These are phyloP conservation scores for Lophura nycthemera DNA, from an alignment of 2,113 vertebrate species.

Conservation along the genomic window DNA sequence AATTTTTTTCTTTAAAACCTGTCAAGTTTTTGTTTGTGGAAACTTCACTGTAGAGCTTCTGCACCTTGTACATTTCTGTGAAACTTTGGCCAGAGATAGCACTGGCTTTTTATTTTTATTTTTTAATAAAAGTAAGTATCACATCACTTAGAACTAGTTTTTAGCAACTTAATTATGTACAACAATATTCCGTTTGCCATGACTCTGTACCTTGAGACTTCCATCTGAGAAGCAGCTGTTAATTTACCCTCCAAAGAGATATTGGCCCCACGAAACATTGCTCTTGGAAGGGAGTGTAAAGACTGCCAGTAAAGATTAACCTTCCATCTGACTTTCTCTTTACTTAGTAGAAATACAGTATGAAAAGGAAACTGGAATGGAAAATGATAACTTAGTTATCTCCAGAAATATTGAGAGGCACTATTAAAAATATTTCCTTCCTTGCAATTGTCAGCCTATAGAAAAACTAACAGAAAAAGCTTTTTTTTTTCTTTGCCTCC, in stretches of 20 bases:
- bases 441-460: not conserved
- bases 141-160: not conserved
- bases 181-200: not conserved
- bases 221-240: not conserved
- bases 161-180: not conserved
- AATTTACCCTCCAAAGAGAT: not conserved
- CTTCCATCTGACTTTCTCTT: not conserved
- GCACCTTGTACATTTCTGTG: not conserved
- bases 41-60: not conserved
- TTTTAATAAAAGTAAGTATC: not conserved
- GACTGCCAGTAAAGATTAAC: conserved; percentile 9
- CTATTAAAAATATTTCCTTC: conserved; percentile 49
- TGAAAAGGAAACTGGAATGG: conserved; percentile 43
- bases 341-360: not conserved
- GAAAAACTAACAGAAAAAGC: conserved; percentile 27
- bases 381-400: conserved; percentile 35
- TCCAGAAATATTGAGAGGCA: conserved; percentile 28
- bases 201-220: not conserved
- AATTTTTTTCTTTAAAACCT: not conserved
- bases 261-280: not conserved
- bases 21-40: not conserved
- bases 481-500: not conserved
- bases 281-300: not conserved
- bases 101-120: not conserved
- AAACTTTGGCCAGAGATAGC: not conserved